These are phyloP conservation scores for western clawed frog (Xenopus tropicalis) DNA, from an alignment of 2,113 vertebrate genomes.

Conservation along the genomic window UCB_Xtro_10.0 CM004443.2:56891001-56891500, in stretches of 20 bases:
- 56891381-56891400: slow-evolving; percentile 27
- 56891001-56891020: no score
- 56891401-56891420: slow-evolving; percentile 21
- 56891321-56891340: slow-evolving; percentile 8
- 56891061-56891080: no score
- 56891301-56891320: slow-evolving; percentile 16
- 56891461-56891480: slow-evolving; percentile 12
- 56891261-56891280: slow-evolving; percentile 25
- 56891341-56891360: slow-evolving; percentile 27
- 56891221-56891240: neutral
- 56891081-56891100: no score
- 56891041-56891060: no score
- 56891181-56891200: no score
- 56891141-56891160: no score
- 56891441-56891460: slow-evolving; percentile 41
- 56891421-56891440: slow-evolving; percentile 32
- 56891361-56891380: slow-evolving; percentile 36
- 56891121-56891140: no score
- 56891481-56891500: slow-evolving; percentile 44
- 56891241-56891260: slow-evolving; percentile 11
- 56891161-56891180: no score
- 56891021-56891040: no score
- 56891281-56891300: slow-evolving; percentile 21
- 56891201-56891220: neutral
- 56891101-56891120: no score